Percentiles rank a stretch among this genome's conserved stretches.
phyloP scores from a whole-genome alignment of 2,888 invertebrate species.

The Erynnis tages region DNA sequence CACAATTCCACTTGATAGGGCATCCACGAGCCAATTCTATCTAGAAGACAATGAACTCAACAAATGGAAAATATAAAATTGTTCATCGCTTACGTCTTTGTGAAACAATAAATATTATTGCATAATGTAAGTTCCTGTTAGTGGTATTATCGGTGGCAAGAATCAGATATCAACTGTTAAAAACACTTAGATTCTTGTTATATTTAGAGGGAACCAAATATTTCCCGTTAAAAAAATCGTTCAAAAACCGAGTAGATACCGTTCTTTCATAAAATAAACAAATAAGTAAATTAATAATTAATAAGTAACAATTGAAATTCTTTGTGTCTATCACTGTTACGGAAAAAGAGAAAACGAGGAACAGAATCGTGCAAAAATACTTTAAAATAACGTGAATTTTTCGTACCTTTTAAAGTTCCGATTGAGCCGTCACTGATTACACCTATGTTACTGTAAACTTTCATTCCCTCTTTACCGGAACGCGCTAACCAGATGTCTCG shows the following conservation, averaged over 20 bases:
- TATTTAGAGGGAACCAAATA: too few relatives aligned
- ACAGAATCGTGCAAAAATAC: neutral
- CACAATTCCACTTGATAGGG: constrained; percentile 24
- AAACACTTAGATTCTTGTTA: too few relatives aligned
- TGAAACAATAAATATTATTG: too few relatives aligned
- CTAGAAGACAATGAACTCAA: constrained; percentile 23
- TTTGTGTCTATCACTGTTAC: neutral
- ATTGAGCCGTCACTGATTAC: constrained; percentile 68
- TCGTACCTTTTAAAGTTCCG: constrained; percentile 61
- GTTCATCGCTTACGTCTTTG: too few relatives aligned
- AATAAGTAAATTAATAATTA: too few relatives aligned
- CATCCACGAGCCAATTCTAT: constrained; percentile 26
- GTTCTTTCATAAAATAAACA: too few relatives aligned
- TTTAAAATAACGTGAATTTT: neutral
- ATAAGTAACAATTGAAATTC: too few relatives aligned
- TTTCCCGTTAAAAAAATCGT: too few relatives aligned
- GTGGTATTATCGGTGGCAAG: too few relatives aligned
- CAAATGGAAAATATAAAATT: constrained; percentile 13
- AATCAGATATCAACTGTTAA: too few relatives aligned
- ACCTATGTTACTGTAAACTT: constrained; percentile 50
- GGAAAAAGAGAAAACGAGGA: neutral
- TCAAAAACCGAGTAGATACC: too few relatives aligned
- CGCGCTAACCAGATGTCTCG: constrained; percentile 53
- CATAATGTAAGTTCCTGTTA: too few relatives aligned
- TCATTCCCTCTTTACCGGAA: constrained; percentile 33